phyloP scores from a whole-genome alignment of 2,113 vertebrate species.

The Tursiops truncatus region DNA sequence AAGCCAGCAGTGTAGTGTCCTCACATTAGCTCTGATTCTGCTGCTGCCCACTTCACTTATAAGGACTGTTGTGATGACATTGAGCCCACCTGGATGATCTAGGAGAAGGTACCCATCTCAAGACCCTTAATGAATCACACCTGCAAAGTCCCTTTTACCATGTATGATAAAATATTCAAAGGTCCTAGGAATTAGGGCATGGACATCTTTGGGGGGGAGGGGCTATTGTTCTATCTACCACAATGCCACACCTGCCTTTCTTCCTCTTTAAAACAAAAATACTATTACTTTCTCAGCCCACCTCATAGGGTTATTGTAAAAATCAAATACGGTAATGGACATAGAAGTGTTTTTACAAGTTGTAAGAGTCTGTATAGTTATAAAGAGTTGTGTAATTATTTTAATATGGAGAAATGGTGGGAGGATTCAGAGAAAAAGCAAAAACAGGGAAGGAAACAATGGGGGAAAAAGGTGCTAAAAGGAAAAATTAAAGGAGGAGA shows the following conservation, averaged over 20 bases:
- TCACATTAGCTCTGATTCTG: background rate
- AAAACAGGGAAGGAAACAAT: background rate
- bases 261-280: background rate
- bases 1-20: background rate
- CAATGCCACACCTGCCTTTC: background rate
- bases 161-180: background rate
- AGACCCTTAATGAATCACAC: background rate
- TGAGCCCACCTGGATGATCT: background rate
- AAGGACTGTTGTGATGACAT: background rate
- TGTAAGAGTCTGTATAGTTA: background rate
- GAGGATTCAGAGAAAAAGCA: background rate
- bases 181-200: background rate
- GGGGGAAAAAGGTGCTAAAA: background rate
- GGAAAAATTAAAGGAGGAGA: background rate
- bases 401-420: background rate
- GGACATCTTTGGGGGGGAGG: background rate
- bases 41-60: background rate
- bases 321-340: background rate
- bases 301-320: background rate
- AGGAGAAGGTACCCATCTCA: background rate
- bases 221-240: background rate
- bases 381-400: background rate
- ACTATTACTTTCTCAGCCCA: background rate
- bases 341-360: background rate
- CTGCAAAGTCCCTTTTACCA: background rate